Percentiles rank a stretch among this genome's conserved stretches.
phyloP scores from a whole-genome alignment of 1,140 invertebrate species.

The Drosophila nikananu region DNA sequence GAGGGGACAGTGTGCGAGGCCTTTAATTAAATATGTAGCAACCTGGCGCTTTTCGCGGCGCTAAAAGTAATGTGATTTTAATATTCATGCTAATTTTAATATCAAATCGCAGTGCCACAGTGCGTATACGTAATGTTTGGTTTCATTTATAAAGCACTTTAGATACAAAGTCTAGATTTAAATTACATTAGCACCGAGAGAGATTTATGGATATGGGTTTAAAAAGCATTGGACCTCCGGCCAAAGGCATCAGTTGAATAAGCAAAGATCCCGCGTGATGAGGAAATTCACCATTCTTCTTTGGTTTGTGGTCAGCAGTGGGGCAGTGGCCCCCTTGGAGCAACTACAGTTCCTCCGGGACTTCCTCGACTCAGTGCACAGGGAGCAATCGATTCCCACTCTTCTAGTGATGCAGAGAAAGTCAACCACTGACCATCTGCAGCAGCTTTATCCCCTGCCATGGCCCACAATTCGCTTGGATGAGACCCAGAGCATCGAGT shows the following conservation, averaged over 20 bases:
- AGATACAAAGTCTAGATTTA: slow-evolving; percentile 35
- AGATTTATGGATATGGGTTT: slow-evolving; percentile 27
- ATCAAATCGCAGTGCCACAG: slow-evolving; percentile 30
- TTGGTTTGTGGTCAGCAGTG: neutral
- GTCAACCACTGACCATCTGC: slow-evolving; percentile 8
- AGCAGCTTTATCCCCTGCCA: slow-evolving; percentile 3
- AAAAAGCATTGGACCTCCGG: neutral
- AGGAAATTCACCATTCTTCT: slow-evolving; percentile 2
- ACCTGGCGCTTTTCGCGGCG: neutral
- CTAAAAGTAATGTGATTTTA: slow-evolving; percentile 55
- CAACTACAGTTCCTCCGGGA: slow-evolving; percentile 10
- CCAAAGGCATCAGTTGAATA: slow-evolving; percentile 8
- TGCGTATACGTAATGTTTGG: slow-evolving; percentile 63
- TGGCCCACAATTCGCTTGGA: slow-evolving; percentile 52
- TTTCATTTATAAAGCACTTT: slow-evolving; percentile 28
- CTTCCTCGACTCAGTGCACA: slow-evolving; percentile 32
- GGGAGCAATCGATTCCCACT: slow-evolving; percentile 20
- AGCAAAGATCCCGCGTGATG: slow-evolving; percentile 4
- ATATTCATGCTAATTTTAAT: slow-evolving; percentile 71
- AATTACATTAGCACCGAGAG: slow-evolving; percentile 16
- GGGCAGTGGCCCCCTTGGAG: neutral
- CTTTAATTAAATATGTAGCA: slow-evolving; percentile 64
- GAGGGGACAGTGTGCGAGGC: slow-evolving; percentile 16
- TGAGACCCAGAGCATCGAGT: slow-evolving; percentile 7
- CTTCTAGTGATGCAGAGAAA: slow-evolving; percentile 46